Evolutionary conservation across 2,888 invertebrate species (phyloP).

Genomic region (Orchesella flavescens): DNA sequence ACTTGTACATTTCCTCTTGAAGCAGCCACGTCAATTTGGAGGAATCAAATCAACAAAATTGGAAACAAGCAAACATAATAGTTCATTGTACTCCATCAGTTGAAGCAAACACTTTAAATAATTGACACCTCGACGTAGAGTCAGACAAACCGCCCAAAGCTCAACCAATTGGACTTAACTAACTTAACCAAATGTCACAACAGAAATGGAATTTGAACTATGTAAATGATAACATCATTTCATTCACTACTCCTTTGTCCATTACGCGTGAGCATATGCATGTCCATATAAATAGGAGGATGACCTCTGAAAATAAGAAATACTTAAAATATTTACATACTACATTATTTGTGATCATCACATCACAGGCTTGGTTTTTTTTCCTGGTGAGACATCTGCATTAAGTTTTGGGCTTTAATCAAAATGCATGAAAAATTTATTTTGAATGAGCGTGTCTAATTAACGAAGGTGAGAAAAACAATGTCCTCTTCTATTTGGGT

Average conservation of each 20-base stretch:
- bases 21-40: not conserved
- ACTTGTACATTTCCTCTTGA: not conserved
- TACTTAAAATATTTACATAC: not conserved
- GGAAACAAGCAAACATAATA: not conserved
- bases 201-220: not conserved
- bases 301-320: not conserved
- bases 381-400: not conserved
- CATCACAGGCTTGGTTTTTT: not conserved
- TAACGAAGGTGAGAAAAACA: not conserved
- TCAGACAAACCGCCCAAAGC: not conserved
- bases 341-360: too few species aligned
- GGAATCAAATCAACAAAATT: not conserved
- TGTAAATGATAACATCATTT: not conserved
- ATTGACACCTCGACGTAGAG: not conserved
- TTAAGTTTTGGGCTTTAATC: not conserved
- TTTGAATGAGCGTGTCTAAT: not conserved
- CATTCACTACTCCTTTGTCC: not conserved
- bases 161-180: not conserved
- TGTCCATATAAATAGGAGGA: not conserved
- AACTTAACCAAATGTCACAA: not conserved
- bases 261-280: not conserved
- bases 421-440: too few species aligned
- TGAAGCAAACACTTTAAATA: not conserved
- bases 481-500: not conserved
- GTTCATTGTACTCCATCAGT: too few species aligned